A percentile compares a stretch with the other conserved stretches of the same genome.
phyloP scores from a whole-genome alignment of 2,888 invertebrate genomes.

The Hirtodrosophila trivittata region DNA sequence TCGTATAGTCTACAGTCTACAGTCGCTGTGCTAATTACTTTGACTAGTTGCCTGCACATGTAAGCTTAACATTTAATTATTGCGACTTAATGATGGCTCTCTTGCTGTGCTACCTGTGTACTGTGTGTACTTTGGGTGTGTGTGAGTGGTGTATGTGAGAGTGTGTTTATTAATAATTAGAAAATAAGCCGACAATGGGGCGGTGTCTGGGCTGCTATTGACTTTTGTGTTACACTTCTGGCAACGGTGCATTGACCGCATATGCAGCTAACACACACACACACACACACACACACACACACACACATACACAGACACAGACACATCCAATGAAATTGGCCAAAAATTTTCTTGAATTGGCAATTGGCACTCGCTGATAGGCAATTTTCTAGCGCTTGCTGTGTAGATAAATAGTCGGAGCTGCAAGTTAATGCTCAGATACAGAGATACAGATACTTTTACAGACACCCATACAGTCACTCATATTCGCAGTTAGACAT shows the following conservation, averaged over 20 bases:
- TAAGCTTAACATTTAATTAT: constrained; percentile 79
- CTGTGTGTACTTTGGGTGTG: constrained; percentile 1
- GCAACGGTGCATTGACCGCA: constrained; percentile 60
- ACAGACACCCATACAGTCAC: background rate
- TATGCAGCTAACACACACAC: constrained; percentile 7
- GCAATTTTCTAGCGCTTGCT: constrained; percentile 28
- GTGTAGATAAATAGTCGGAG: constrained; percentile 18
- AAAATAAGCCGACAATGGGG: constrained; percentile 66
- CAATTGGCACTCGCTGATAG: constrained; percentile 39
- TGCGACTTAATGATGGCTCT: constrained; percentile 77
- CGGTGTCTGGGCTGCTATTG: constrained; percentile 58
- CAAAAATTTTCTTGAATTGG: constrained; percentile 31
- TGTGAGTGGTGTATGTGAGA: constrained; percentile 13
- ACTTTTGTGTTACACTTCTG: constrained; percentile 66
- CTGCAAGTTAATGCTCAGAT: background rate
- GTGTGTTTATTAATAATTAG: constrained; percentile 72
- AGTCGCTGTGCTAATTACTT: constrained; percentile 68
- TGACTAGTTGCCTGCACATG: constrained; percentile 74
- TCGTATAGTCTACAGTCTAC: constrained; percentile 9
- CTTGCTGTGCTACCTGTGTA: constrained; percentile 29
- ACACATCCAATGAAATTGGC: constrained; percentile 36
- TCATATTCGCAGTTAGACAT: constrained; percentile 15
- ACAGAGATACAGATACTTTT: constrained; percentile 12
- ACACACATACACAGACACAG: background rate
- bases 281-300: background rate